These are phyloP conservation scores for Pangasianodon hypophthalmus DNA, from an alignment of 2,113 vertebrate species.

Conservation along the genomic window DNA sequence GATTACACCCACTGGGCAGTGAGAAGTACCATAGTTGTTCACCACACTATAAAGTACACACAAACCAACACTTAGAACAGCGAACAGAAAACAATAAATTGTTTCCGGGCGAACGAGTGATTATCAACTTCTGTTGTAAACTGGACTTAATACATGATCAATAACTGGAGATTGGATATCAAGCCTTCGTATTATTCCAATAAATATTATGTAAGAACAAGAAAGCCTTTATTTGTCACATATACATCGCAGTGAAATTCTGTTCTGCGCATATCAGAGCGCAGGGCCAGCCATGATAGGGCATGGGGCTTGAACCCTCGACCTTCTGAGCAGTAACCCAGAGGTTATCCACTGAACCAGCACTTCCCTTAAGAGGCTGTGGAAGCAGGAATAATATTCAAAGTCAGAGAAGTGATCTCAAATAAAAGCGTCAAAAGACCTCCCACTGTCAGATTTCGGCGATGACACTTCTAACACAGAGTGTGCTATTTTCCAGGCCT, in stretches of 20 bases:
- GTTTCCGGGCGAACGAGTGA: background rate
- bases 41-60: constrained; percentile 39
- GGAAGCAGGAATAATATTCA: background rate
- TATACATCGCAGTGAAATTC: background rate
- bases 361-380: background rate
- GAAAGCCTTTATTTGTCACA: background rate
- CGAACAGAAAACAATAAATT: constrained; percentile 17
- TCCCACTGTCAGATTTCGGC: background rate
- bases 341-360: background rate
- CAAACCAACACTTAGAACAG: background rate
- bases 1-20: constrained; percentile 49
- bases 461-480: background rate
- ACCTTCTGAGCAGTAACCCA: background rate
- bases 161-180: constrained; percentile 9
- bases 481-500: background rate
- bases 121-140: constrained; percentile 25
- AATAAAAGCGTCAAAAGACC: background rate
- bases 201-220: background rate
- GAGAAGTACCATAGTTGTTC: constrained; percentile 31
- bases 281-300: background rate
- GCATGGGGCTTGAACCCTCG: background rate
- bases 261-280: background rate
- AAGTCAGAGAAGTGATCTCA: background rate
- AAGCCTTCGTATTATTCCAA: constrained; percentile 3
- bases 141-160: constrained; percentile 3